Evolutionary conservation across 2,888 invertebrate genomes (phyloP).

Genomic region (Bursaphelenchus okinawaensis): DNA sequence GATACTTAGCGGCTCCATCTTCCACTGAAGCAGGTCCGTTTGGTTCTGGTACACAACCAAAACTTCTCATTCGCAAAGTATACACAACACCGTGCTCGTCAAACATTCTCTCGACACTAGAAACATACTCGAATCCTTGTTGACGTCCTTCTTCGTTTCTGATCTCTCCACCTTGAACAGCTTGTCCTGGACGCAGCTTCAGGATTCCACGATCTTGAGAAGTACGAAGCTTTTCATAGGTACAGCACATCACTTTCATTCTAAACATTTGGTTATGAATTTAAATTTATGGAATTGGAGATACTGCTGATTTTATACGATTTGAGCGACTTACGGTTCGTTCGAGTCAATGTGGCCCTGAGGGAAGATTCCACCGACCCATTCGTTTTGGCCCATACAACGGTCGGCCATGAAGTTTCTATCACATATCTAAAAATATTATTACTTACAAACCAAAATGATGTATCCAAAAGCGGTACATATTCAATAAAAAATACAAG

Average conservation of each 20-base stretch:
- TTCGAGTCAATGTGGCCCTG: not conserved
- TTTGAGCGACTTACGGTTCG: not conserved
- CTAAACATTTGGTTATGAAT: not conserved
- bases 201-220: conserved; percentile 15
- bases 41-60: conserved; percentile 25
- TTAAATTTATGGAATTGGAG: not conserved
- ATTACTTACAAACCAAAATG: not conserved
- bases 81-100: conserved; percentile 23
- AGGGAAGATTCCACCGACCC: conserved; percentile 41
- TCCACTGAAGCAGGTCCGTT: conserved; percentile 19
- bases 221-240: conserved; percentile 18
- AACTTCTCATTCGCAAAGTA: conserved; percentile 18
- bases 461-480: too few species aligned
- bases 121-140: conserved; percentile 22
- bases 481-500: not conserved
- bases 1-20: conserved; percentile 1
- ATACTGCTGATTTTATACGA: not conserved
- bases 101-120: conserved; percentile 21
- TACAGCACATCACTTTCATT: conserved; percentile 22
- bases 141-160: conserved; percentile 26
- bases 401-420: conserved; percentile 28
- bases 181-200: conserved; percentile 18
- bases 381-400: conserved; percentile 36
- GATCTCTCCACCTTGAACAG: conserved; percentile 27
- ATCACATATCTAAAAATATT: conserved; percentile 37